Percentiles rank a stretch among this genome's conserved stretches.
Conservation (phyloP, 2,888 invertebrate genomes). For the Anaspis maculata region DNA sequence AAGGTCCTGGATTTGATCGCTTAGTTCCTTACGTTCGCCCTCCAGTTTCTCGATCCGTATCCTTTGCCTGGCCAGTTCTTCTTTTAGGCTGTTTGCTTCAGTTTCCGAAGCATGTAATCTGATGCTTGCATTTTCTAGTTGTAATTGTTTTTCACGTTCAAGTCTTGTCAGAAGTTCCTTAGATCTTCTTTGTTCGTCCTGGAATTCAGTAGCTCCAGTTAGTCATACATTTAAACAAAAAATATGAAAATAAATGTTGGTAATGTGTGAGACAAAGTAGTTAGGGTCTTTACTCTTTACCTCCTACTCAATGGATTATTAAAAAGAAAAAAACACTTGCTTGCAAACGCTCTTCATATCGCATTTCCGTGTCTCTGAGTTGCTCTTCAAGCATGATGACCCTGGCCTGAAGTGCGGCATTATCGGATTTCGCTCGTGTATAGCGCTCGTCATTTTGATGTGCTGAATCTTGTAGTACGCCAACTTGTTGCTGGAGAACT, state of each 20-base stretch:
- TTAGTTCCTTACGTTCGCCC: constrained; percentile 47
- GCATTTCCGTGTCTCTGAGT: constrained; percentile 58
- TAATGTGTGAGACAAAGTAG: too few relatives aligned
- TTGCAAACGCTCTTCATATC: constrained; percentile 46
- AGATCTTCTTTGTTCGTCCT: constrained; percentile 82
- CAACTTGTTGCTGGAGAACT: constrained; percentile 87
- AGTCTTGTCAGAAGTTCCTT: constrained; percentile 74
- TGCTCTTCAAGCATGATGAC: constrained; percentile 90
- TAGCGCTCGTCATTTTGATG: constrained; percentile 82
- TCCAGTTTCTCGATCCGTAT: constrained; percentile 55
- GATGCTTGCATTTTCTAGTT: constrained; percentile 67
- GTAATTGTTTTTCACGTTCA: constrained; percentile 74
- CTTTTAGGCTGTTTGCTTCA: constrained; percentile 55
- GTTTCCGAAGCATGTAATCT: constrained; percentile 61
- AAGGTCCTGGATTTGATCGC: constrained; percentile 49
- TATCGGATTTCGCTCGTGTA: constrained; percentile 83
- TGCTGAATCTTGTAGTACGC: constrained; percentile 80
- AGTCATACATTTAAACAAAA: too few relatives aligned
- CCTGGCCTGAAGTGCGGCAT: constrained; percentile 82
- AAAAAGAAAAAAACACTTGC: too few relatives aligned
- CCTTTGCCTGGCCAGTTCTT: constrained; percentile 58
- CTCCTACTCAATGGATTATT: too few relatives aligned
- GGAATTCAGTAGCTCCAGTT: constrained; percentile 16
- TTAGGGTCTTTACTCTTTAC: too few relatives aligned
- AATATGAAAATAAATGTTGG: too few relatives aligned